Base-by-base conservation (phyloP, 2,797 vertebrate genomes). In the Dryobates pubescens region DNA sequence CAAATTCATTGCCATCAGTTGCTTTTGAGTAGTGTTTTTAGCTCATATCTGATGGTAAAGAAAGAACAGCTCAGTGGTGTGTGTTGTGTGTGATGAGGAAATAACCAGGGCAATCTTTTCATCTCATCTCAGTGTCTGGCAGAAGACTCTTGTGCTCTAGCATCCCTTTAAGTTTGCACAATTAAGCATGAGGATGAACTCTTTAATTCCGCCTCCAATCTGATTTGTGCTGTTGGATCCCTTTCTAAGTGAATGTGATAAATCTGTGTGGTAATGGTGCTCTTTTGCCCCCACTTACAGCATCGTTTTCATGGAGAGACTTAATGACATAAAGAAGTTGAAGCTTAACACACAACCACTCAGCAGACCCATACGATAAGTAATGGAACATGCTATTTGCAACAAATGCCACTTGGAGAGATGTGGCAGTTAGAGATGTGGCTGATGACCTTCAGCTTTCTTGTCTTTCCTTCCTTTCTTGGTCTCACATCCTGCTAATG, bases 251-350 rank as follows among this genome's bases (percentile, higher is more conserved):
- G 8, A 82, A 5, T 26, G 16, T 22, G 38, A 45, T 51, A 24
- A 54, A 30, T 72, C 49, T 32, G 2, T 29, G 23, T 18, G 73
- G 26, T 16, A 76, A 20, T 16, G 13, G 14, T 38, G 26, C 13
- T 64, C 4, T 29, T n/a, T 16, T n/a, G 7, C 14, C 3, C 6
- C 8, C 10, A 1, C 7, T 63, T 56, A 34, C 2, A 7, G 10
- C 59, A 57, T 53, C 6, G 30, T 70, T 85, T 73, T 74, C 26
- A 30, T 67, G 58, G 47, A 14, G 61, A 84, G 20, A 43, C 18
- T 70, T 77, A 36, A 45, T 61, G 59, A 27, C 68, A 32, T 24
- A 47, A 76, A 29, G 34, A 32, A 82, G 24, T 22, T 65, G 67
- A 77, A 77, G 10, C 27, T 85, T 64, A 67, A 65, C 10, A 4